phyloP scores from a whole-genome alignment of 2,797 vertebrate genomes.

The Chloroceryle amazona region DNA sequence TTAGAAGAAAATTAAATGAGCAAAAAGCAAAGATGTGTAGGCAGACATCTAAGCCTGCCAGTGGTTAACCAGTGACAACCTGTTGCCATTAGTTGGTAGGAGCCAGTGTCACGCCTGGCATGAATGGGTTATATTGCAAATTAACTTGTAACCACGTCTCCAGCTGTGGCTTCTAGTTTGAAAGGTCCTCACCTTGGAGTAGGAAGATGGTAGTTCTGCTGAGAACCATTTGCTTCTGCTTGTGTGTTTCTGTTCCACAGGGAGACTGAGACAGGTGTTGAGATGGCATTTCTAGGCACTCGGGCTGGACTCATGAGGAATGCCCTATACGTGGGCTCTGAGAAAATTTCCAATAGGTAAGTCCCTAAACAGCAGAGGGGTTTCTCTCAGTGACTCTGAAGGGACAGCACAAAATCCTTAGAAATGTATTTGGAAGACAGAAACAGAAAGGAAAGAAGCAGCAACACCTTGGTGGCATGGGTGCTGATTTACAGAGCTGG shows the following conservation, averaged over 20 bases:
- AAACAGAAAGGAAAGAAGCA: background rate
- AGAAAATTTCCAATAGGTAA: slow-evolving; percentile 90
- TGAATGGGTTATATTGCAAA: background rate
- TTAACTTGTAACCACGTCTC: background rate
- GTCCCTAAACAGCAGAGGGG: slow-evolving; percentile 35
- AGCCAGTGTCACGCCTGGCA: background rate
- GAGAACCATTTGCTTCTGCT: background rate
- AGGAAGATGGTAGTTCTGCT: background rate
- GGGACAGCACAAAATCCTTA: background rate
- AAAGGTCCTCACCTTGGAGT: background rate
- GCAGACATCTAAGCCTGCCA: background rate
- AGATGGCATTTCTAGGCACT: slow-evolving; percentile 93
- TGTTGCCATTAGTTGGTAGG: background rate
- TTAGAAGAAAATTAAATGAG: background rate
- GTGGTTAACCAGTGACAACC: background rate
- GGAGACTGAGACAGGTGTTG: slow-evolving; percentile 85
- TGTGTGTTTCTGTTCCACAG: slow-evolving; percentile 30
- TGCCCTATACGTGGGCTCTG: slow-evolving; percentile 87
- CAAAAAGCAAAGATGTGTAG: background rate
- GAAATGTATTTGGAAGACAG: background rate
- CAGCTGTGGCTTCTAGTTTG: background rate
- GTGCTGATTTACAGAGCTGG: background rate
- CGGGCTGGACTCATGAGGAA: slow-evolving; percentile 91
- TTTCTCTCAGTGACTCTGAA: background rate
- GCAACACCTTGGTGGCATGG: background rate